Conservation (phyloP, 2,113 vertebrate species). For the Megaceryle maxima region DNA sequence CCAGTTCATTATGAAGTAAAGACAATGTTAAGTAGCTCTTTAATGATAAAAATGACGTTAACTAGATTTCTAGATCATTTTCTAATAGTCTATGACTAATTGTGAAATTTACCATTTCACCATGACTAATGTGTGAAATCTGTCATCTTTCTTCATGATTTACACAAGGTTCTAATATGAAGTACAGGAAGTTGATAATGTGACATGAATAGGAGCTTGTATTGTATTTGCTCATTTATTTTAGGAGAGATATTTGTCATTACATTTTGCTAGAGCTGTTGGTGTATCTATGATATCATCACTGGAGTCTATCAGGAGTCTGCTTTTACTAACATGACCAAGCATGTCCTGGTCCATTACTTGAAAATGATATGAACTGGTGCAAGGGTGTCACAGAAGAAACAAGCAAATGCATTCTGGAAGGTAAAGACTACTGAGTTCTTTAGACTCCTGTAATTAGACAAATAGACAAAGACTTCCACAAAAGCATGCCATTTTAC, state of each 20-base stretch:
- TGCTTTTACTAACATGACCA: background rate
- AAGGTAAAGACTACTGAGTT: background rate
- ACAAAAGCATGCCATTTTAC: background rate
- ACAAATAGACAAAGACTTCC: background rate
- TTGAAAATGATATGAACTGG: background rate
- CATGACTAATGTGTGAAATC: constrained; percentile 52
- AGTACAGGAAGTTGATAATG: background rate
- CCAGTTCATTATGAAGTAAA: background rate
- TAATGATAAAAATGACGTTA: background rate
- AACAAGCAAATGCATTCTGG: background rate
- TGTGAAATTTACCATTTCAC: constrained; percentile 44
- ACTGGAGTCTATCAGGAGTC: background rate
- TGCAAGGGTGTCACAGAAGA: background rate
- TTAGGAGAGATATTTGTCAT: background rate
- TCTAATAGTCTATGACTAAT: constrained; percentile 43
- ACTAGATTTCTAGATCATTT: constrained; percentile 20
- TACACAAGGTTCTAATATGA: background rate
- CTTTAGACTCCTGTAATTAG: background rate
- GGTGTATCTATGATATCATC: background rate
- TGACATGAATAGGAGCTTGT: background rate
- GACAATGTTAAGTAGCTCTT: background rate
- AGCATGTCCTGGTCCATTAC: background rate
- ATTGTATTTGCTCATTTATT: background rate
- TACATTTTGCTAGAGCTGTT: background rate
- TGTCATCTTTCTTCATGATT: constrained; percentile 25